Base-by-base conservation (phyloP, 2,888 invertebrate species). In the Agrotis segetum region DNA sequence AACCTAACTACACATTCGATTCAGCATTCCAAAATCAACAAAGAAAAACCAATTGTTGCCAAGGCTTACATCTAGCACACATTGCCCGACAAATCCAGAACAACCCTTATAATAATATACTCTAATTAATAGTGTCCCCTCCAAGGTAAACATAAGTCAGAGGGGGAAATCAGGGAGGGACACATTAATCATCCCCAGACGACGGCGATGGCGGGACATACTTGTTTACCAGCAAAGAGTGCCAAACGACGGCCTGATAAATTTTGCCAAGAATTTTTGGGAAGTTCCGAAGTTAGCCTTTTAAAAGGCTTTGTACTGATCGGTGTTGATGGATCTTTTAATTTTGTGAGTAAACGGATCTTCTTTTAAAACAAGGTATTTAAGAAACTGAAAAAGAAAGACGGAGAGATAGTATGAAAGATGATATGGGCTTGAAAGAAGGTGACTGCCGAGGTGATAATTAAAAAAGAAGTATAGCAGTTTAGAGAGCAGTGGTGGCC, bases 111-210 rank as follows among this genome's bases (percentile, higher is more conserved):
- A 78, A 71, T 58, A 78, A 78, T 74, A 71, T 74, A 68, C 78
- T 80, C 76, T 83, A 85, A 85, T 85, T 86, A 86, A 86, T 82
- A 80, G 71, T 67, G 63, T 40, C 68, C 56, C 74, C 77, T 71
- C 74, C 77, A 77, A 77, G 72, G 80, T 82, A 85, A 80, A 81
- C 79, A 83, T 73, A 66, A 74, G 77, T 29, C 47, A 0, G 60
- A 50, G 49, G 59, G 58, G 74, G 63, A 11, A 61, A 34, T 7
- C 29, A 19, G 47, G 40, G 63, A 24, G 34, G 21, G 67, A 79
- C 72, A 85, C 84, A 88, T 88, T 89, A 88, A 88, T 89, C 89
- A 88, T 87, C 76, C 73, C 67, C 76, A 78, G 82, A 77, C 79
- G 79, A 86, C 85, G 82, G 82, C 79, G 79, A 86, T 83, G 82